Conservation (phyloP, 2,888 invertebrate species). For the Agonopterix heracliana region DNA sequence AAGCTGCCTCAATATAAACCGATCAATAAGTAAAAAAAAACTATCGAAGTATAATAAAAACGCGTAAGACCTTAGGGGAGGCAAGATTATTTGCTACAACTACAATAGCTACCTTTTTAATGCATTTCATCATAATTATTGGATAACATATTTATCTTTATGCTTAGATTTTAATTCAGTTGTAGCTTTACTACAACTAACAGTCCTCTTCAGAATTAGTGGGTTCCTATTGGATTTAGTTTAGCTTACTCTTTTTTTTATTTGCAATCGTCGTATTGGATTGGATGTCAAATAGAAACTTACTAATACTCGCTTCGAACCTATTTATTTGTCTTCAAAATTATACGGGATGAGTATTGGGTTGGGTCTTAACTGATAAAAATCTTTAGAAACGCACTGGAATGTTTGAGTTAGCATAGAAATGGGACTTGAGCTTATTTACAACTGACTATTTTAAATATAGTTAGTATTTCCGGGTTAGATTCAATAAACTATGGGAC, state of each 20-base stretch:
- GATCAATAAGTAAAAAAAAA: background rate
- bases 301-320: background rate
- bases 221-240: too few relatives aligned
- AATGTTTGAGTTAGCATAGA: slow-evolving; percentile 20
- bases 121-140: too few relatives aligned
- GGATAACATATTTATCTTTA: too few relatives aligned
- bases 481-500: slow-evolving; percentile 2
- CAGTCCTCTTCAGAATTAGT: too few relatives aligned
- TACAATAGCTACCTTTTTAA: too few relatives aligned
- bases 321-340: slow-evolving; percentile 23
- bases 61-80: too few relatives aligned
- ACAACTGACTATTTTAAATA: slow-evolving; percentile 16
- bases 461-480: slow-evolving; percentile 17
- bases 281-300: too few relatives aligned
- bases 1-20: background rate
- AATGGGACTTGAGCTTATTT: slow-evolving; percentile 20
- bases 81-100: too few relatives aligned
- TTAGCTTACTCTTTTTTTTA: too few relatives aligned
- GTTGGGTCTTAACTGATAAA: slow-evolving; percentile 22
- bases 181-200: too few relatives aligned
- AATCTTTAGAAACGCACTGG: slow-evolving; percentile 15
- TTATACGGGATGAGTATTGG: slow-evolving; percentile 17
- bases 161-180: too few relatives aligned
- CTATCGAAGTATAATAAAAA: background rate
- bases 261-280: too few relatives aligned